A percentile compares a stretch with the other conserved stretches of the same genome.
phyloP scores from a whole-genome alignment of 1,140 invertebrate species.

The Drosophila pandora region DNA sequence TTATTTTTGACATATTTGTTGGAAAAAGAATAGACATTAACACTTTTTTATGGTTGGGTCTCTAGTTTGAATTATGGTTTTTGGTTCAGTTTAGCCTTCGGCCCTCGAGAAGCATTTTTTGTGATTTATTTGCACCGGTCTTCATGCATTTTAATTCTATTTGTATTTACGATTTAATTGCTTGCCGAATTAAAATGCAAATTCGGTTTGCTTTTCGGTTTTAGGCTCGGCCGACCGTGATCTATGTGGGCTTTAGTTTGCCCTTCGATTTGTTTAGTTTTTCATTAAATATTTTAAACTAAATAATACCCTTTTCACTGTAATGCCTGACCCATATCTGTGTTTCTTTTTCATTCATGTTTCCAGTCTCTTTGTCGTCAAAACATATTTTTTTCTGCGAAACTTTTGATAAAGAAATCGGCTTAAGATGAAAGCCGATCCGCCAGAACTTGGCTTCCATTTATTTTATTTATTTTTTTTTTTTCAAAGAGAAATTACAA shows the following conservation, averaged over 20 bases:
- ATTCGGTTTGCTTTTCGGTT: constrained; percentile 23
- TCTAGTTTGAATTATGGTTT: constrained; percentile 13
- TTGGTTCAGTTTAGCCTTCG: background rate
- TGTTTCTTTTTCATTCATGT: background rate
- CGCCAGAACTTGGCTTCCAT: background rate
- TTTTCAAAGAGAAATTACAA: background rate
- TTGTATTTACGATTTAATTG: constrained; percentile 47
- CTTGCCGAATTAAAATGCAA: constrained; percentile 30
- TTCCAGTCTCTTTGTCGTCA: no score
- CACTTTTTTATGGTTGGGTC: background rate
- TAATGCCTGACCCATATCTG: constrained; percentile 19
- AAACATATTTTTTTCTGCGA: background rate
- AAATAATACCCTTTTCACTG: constrained; percentile 2
- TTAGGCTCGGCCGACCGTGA: constrained; percentile 42
- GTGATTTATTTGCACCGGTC: constrained; percentile 48
- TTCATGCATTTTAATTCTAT: constrained; percentile 45
- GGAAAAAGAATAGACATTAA: background rate
- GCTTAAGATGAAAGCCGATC: constrained; percentile 28
- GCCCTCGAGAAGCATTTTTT: constrained; percentile 1
- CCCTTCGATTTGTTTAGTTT: constrained; percentile 1
- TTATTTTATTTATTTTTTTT: background rate
- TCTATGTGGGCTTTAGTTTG: constrained; percentile 36
- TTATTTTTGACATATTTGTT: background rate
- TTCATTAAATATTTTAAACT: background rate
- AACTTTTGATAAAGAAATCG: constrained; percentile 19